Base-by-base conservation (phyloP, 1,140 invertebrate species). In the Micrasema longulum region DNA sequence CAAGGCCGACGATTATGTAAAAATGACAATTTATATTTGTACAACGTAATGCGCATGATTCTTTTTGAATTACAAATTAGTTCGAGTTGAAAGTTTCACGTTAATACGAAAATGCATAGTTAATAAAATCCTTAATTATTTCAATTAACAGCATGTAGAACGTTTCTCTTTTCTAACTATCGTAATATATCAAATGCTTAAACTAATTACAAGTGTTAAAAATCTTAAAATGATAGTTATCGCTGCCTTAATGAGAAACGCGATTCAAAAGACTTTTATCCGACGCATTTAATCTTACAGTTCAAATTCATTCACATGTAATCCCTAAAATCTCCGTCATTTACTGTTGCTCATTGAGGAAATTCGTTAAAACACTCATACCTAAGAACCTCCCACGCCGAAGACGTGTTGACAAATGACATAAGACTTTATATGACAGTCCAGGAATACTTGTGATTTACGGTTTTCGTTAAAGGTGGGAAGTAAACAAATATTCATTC, bases 361-460 rank as follows among this genome's bases (percentile, higher is more conserved):
- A 22, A 18, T 64, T 64, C 26, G 22, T 53, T 12, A 6, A 53
- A 53, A 38, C 38, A 22, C 6, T 35, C 23, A 31, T 4, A 31
- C 26, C 7, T n/a, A n/a, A n/a, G 26, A 31, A 31, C 2, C 35
- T 23, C 55, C 31, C 55, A 31, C 55, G 20, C 45, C 14, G 4
- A 16, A 52, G 35, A 47, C n/a, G 47, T 66, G 48, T 18, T 66
- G 63, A 66, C 63, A 66, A 66, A 66, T 66, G 63, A 66, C 47
- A 50, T 47, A 50, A 18, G 63, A 16, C 10, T 52, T 47, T n/a
- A 48, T 14, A 36, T 66, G 63, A 66, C 63, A 47, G 22, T 66
- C 47, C 63, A 26, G 31, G n/a, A 31, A 66, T 52, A 31, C 26
- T 4, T 7, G 26, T 31, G n/a, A n/a, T n/a, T n/a, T n/a, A n/a